Conservation (phyloP, 2,113 vertebrate genomes). For the Spilogale gracilis region DNA sequence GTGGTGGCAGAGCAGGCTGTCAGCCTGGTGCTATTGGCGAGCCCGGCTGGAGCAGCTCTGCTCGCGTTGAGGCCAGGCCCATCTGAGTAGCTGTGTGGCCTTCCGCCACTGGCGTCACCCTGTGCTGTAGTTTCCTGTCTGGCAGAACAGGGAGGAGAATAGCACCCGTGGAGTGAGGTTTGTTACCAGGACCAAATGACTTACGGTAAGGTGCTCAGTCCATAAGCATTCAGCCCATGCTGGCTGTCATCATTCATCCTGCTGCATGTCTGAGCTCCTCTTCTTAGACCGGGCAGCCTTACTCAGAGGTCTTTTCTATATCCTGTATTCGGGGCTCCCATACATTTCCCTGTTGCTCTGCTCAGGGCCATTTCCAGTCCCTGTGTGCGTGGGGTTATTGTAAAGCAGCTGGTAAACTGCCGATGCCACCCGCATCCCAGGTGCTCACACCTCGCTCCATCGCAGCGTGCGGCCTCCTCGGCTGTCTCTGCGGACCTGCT, state of each 20-base stretch:
- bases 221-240: neutral
- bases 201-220: neutral
- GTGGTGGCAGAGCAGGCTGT: neutral
- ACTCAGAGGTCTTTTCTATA: neutral
- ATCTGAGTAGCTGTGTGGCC: neutral
- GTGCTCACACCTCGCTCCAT: accelerated
- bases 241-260: accelerated
- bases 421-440: neutral
- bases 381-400: neutral
- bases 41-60: neutral
- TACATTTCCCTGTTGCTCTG: neutral
- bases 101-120: neutral
- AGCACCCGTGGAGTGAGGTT: neutral
- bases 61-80: neutral
- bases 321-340: neutral
- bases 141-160: neutral
- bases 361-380: neutral
- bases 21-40: neutral
- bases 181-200: neutral
- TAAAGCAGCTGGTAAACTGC: neutral
- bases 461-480: accelerated
- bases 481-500: neutral
- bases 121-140: neutral
- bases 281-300: neutral
- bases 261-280: neutral